Evolutionary conservation across 1,140 invertebrate species (phyloP).

Genomic region (Bacillus rossius): DNA sequence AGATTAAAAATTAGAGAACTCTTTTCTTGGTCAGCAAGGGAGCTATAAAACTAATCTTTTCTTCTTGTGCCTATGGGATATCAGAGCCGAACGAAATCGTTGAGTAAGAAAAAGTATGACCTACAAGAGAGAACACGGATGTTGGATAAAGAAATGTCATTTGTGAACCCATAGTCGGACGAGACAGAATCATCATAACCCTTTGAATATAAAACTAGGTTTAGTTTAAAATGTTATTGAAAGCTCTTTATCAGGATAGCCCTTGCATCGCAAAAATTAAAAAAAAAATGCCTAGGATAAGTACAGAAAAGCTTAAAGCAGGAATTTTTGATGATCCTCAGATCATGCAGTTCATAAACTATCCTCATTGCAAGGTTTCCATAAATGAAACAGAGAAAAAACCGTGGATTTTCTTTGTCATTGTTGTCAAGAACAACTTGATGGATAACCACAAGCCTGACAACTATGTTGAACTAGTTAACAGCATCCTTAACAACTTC

Average conservation of each 20-base stretch:
- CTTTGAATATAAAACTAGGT: too few relatives aligned
- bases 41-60: slow-evolving; percentile 10
- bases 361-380: too few relatives aligned
- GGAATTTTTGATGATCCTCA: too few relatives aligned
- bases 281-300: not conserved
- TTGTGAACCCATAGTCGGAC: not conserved
- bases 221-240: too few relatives aligned
- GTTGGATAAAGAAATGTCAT: slow-evolving; percentile 12
- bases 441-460: not conserved
- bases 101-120: slow-evolving; percentile 6
- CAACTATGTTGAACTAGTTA: too few relatives aligned
- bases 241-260: too few relatives aligned
- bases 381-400: too few relatives aligned
- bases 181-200: slow-evolving; percentile 33
- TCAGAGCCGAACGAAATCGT: slow-evolving; percentile 1
- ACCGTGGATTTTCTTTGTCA: too few relatives aligned
- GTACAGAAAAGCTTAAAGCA: too few relatives aligned
- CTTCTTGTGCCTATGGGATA: slow-evolving; percentile 11
- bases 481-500: not conserved
- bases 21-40: slow-evolving; percentile 12
- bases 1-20: slow-evolving; percentile 25
- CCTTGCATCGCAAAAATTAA: too few relatives aligned
- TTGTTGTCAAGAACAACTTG: too few relatives aligned
- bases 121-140: slow-evolving; percentile 8
- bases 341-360: too few relatives aligned